phyloP scores from a whole-genome alignment of 2,888 invertebrate genomes.

The Macaria liturata region DNA sequence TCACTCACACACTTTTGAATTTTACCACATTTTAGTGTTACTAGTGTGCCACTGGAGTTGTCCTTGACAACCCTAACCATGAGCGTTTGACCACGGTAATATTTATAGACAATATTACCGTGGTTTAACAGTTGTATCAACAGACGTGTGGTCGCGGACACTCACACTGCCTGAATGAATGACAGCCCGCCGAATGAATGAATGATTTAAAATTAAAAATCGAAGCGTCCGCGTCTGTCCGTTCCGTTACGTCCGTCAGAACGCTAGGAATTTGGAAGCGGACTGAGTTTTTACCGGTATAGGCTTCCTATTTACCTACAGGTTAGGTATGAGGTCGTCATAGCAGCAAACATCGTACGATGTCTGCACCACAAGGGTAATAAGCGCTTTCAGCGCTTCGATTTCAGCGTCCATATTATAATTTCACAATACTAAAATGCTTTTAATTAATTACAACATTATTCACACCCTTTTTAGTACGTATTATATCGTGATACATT shows the following conservation, averaged over 20 bases:
- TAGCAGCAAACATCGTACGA: slow-evolving; percentile 40
- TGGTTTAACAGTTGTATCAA: neutral
- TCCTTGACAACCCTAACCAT: slow-evolving; percentile 26
- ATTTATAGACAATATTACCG: too few species aligned
- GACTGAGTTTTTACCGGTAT: slow-evolving; percentile 30
- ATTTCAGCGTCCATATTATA: neutral
- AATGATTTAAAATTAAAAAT: neutral
- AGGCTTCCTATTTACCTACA: slow-evolving; percentile 30
- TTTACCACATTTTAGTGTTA: slow-evolving; percentile 16
- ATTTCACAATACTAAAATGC: neutral
- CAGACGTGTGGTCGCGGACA: slow-evolving; percentile 4
- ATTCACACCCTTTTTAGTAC: too few species aligned
- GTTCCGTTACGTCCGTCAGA: too few species aligned
- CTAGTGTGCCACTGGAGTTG: slow-evolving; percentile 12
- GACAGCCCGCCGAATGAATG: slow-evolving; percentile 17
- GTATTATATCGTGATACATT: too few species aligned
- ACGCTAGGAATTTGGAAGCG: slow-evolving; percentile 4
- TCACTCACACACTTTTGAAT: slow-evolving; percentile 8
- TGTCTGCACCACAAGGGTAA: slow-evolving; percentile 18
- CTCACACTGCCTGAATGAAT: slow-evolving; percentile 13
- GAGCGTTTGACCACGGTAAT: slow-evolving; percentile 5
- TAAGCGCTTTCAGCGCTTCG: slow-evolving; percentile 45
- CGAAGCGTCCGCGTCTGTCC: neutral
- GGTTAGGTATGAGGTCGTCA: slow-evolving; percentile 39
- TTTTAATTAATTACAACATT: neutral